Evolutionary conservation across 53 echinoderm and acorn worm genomes (phyloP).

Genomic region (Apostichopus leukothele): DNA sequence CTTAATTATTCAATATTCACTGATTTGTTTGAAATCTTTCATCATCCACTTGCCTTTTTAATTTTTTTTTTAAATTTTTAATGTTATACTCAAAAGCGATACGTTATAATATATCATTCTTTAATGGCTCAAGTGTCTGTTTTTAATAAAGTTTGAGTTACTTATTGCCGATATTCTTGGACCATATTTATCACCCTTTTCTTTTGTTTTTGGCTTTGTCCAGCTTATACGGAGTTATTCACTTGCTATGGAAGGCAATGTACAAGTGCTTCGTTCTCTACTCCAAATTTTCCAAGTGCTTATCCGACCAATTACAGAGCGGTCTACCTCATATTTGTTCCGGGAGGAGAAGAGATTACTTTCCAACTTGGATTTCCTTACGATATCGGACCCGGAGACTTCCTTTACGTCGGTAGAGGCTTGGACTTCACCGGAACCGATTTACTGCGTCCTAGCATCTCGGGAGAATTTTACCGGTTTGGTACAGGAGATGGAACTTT

Average conservation of each 20-base stretch:
- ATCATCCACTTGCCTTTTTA: too few relatives aligned
- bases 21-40: too few relatives aligned
- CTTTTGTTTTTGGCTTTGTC: background rate
- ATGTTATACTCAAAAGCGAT: too few relatives aligned
- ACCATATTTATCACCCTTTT: too few relatives aligned
- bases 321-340: constrained; percentile 42
- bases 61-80: too few relatives aligned
- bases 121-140: too few relatives aligned
- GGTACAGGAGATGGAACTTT: constrained; percentile 17
- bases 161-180: too few relatives aligned
- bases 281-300: constrained; percentile 16
- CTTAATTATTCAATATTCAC: too few relatives aligned
- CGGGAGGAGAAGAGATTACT: constrained; percentile 35
- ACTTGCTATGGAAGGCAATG: constrained; percentile 42
- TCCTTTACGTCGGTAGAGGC: constrained; percentile 23
- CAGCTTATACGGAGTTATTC: constrained; percentile 7
- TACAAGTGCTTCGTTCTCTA: constrained; percentile 3
- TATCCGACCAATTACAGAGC: constrained; percentile 35
- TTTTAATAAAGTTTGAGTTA: too few relatives aligned
- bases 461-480: constrained; percentile 24
- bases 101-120: too few relatives aligned
- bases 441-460: constrained; percentile 20
- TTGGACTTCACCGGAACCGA: constrained; percentile 12
- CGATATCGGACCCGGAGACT: constrained; percentile 37
- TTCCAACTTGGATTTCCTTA: constrained; percentile 37